Base-by-base conservation (phyloP, 2,888 invertebrate genomes). In the Lucinisca nassula region DNA sequence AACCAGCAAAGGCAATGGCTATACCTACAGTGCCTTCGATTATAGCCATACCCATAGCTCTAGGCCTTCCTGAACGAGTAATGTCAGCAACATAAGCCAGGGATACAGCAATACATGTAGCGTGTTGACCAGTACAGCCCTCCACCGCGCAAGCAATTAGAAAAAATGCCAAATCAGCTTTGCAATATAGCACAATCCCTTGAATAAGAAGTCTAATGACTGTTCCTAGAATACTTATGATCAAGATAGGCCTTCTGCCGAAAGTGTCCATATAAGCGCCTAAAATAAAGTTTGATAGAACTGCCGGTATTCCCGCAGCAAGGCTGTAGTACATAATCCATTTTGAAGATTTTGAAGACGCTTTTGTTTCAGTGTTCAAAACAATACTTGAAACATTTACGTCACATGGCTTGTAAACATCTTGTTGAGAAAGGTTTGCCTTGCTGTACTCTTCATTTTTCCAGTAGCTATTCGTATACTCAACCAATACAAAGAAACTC, bases 231-330 rank as follows among this genome's bases (percentile, higher is more conserved):
- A 80, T 82, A 6, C 85, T 80, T 4, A 88, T 32, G 3, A 88
- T 55, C 49, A 90, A 58, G 27, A 91, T 35, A 14, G 87, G 49
- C 70, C 84, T 90, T 1, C 92, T 85, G 3, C 91, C 90, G 32
- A 90, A 30, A 0, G 70, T 27, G 67, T 83, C 87, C n/a, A 90
- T 83, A 38, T 81, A 86, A 21, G 90, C 70, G 27, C 87, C 84
- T 6, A 84, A 37, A 14, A 84, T 27, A 0, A 84, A 35, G 17
- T 37, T 55, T 27, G 70, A 32, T 27, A 87, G 10, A 21, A 84
- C 61, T 0, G 45, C 38, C 3, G 81, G 84, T 21, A 84, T 21
- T 32, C 87, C 84, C 3, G 67, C 35, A 0, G 81, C 77, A 1
- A 87, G n/a, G n/a, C 35, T 78, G n/a, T 76, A 51, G 67, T 84